phyloP scores from a whole-genome alignment of 2,113 vertebrate genomes.

The Dicaeum eximium region DNA sequence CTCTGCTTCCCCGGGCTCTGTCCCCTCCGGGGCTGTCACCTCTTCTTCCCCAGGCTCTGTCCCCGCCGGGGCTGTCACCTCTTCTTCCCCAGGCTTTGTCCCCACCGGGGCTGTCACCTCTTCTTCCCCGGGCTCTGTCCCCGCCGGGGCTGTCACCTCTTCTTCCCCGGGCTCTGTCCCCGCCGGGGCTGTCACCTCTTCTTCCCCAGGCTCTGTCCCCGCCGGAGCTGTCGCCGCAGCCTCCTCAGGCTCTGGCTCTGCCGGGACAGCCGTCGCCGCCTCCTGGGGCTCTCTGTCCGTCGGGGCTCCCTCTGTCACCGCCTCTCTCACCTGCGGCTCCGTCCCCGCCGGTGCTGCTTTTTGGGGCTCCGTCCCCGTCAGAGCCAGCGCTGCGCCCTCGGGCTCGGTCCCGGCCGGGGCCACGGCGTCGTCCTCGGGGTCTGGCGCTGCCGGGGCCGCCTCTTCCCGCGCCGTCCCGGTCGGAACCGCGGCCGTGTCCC shows the following conservation, averaged over 20 bases:
- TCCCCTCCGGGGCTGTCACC: too few relatives aligned
- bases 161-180: neutral
- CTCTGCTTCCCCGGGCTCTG: neutral
- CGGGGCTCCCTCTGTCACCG: neutral
- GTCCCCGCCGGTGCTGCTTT: too few relatives aligned
- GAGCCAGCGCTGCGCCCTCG: neutral
- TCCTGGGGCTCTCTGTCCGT: neutral
- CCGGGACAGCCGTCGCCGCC: neutral
- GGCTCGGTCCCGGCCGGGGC: neutral
- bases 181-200: fast-evolving
- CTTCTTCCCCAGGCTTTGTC: neutral
- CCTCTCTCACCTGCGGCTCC: neutral
- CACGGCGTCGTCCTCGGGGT: neutral
- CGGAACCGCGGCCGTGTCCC: neutral
- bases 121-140: neutral
- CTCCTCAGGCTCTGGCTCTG: neutral
- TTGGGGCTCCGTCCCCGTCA: neutral
- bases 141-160: too few relatives aligned
- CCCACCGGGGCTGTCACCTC: fast-evolving
- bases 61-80: neutral
- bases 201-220: neutral
- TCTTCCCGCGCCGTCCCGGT: neutral
- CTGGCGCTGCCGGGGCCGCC: neutral
- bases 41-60: neutral
- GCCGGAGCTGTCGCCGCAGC: fast-evolving